phyloP scores from a whole-genome alignment of 2,888 invertebrate species.

The Drosophila anomelani region DNA sequence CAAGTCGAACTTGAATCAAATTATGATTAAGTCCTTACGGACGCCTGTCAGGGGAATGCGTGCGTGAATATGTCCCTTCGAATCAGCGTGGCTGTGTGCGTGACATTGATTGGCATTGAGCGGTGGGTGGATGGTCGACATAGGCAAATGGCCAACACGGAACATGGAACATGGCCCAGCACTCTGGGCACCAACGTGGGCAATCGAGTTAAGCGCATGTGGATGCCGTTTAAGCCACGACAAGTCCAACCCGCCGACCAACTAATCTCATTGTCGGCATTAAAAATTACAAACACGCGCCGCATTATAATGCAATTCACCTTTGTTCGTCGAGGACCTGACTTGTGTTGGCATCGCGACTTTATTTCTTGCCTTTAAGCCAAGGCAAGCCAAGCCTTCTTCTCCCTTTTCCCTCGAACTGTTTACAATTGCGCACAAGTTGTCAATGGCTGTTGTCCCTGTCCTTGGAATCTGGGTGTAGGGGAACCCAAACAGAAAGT shows the following conservation, averaged over 20 bases:
- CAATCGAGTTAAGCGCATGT: conserved; percentile 50
- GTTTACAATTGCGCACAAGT: conserved; percentile 41
- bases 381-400: background rate
- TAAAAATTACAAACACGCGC: conserved; percentile 50
- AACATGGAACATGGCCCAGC: conserved; percentile 13
- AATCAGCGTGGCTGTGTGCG: conserved; percentile 18
- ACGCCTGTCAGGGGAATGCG: conserved; percentile 46
- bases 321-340: conserved; percentile 42
- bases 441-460: conserved; percentile 22
- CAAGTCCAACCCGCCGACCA: conserved; percentile 22
- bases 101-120: conserved; percentile 53
- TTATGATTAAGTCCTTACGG: conserved; percentile 55
- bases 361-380: conserved; percentile 12
- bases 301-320: conserved; percentile 45
- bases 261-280: conserved; percentile 45
- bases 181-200: conserved; percentile 9
- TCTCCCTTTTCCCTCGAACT: conserved; percentile 1
- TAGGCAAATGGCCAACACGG: conserved; percentile 37
- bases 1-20: conserved; percentile 47
- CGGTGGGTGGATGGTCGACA: background rate
- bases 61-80: conserved; percentile 31
- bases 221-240: conserved; percentile 35
- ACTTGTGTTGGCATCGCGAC: conserved; percentile 9
- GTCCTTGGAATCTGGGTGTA: conserved; percentile 21
- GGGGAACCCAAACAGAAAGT: conserved; percentile 2